Evolutionary conservation across 2,113 vertebrate species (phyloP).

Genomic region (Phoxinus phoxinus): DNA sequence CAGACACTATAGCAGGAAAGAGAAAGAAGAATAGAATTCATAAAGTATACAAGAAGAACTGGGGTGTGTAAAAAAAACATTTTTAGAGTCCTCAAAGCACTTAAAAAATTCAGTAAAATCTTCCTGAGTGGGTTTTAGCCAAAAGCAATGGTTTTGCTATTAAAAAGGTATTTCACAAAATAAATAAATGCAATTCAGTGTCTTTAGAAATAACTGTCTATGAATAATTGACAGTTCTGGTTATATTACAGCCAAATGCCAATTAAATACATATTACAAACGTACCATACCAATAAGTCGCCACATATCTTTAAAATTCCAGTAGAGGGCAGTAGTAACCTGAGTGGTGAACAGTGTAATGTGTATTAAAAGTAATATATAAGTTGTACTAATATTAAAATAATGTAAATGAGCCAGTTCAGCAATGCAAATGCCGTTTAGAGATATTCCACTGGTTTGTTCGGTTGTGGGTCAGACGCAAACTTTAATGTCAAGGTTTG

Average conservation of each 20-base stretch:
- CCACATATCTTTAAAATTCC: neutral
- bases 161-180: neutral
- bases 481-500: constrained; percentile 63
- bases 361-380: neutral
- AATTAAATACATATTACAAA: neutral
- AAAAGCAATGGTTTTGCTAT: neutral
- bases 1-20: neutral
- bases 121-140: neutral
- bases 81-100: neutral
- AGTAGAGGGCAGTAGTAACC: neutral
- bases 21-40: neutral
- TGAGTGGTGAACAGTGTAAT: neutral
- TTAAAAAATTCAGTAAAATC: neutral
- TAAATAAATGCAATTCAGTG: constrained; percentile 6
- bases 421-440: neutral
- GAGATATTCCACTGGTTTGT: neutral
- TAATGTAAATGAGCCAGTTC: neutral
- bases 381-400: neutral
- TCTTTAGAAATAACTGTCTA: neutral
- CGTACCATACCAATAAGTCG: neutral
- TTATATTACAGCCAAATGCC: too few relatives aligned
- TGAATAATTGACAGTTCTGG: neutral
- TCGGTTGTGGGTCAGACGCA: constrained; percentile 54
- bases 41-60: neutral
- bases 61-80: neutral